phyloP scores from a whole-genome alignment of 53 echinoderm and acorn worm genomes.

The Actinopyga echinites region DNA sequence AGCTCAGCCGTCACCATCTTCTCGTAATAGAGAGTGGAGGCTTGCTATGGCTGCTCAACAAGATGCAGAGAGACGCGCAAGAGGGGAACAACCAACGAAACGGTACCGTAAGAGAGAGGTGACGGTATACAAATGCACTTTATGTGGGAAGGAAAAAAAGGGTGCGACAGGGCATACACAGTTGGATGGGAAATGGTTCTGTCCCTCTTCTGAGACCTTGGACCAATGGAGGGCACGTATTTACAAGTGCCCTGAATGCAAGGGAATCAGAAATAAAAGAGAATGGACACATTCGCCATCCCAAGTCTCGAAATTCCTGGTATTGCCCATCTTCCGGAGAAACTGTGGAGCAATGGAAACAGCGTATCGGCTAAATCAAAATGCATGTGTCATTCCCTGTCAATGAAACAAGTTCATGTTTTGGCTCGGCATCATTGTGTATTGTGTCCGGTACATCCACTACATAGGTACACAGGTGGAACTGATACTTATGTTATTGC shows the following conservation, averaged over 20 bases:
- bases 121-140: slow-evolving; percentile 14
- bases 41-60: too few species aligned
- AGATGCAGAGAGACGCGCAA: too few species aligned
- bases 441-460: too few species aligned
- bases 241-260: slow-evolving; percentile 2
- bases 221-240: slow-evolving; percentile 38
- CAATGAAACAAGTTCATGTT: too few species aligned
- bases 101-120: background rate
- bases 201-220: slow-evolving; percentile 42
- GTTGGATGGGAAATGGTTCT: slow-evolving; percentile 52
- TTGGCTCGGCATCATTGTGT: too few species aligned
- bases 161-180: slow-evolving; percentile 37
- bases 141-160: slow-evolving; percentile 22
- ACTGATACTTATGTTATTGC: too few species aligned
- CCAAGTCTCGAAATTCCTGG: background rate
- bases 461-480: too few species aligned
- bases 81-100: background rate
- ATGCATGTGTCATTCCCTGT: too few species aligned
- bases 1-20: too few species aligned
- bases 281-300: slow-evolving; percentile 5
- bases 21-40: too few species aligned
- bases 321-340: slow-evolving; percentile 14
- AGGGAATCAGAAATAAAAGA: background rate
- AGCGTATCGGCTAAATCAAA: background rate
- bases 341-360: background rate